These are phyloP conservation scores for Trachelus tabidus DNA, from an alignment of 2,888 invertebrate genomes.

Conservation along the genomic window DNA sequence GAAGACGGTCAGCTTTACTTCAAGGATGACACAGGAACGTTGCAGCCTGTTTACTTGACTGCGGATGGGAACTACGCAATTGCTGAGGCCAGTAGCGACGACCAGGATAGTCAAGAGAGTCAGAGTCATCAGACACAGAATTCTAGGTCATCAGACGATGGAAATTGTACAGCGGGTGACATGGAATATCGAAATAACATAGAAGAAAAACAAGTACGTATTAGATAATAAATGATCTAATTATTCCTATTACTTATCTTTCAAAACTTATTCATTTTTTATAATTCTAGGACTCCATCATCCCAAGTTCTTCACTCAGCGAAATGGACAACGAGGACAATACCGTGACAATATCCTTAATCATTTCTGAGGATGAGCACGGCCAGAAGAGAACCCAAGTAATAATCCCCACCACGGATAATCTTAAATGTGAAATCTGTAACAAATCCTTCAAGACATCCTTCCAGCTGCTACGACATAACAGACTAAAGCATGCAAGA, in stretches of 20 bases:
- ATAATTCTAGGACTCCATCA: slow-evolving; percentile 33
- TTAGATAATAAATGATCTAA: not conserved
- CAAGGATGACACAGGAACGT: slow-evolving; percentile 58
- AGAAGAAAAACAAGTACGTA: not conserved
- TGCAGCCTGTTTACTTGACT: slow-evolving; percentile 61
- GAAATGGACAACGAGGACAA: slow-evolving; percentile 61
- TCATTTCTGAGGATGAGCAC: slow-evolving; percentile 65
- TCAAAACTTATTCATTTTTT: slow-evolving; percentile 5
- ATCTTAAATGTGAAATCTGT: slow-evolving; percentile 66
- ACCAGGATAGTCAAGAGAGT: slow-evolving; percentile 47
- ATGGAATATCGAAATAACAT: not conserved
- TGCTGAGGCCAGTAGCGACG: slow-evolving; percentile 53
- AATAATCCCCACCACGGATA: slow-evolving; percentile 64
- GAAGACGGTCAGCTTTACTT: slow-evolving; percentile 62
- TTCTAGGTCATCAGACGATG: slow-evolving; percentile 37
- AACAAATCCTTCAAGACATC: slow-evolving; percentile 67
- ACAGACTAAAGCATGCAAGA: slow-evolving; percentile 61
- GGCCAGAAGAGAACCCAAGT: slow-evolving; percentile 66
- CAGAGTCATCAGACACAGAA: slow-evolving; percentile 26
- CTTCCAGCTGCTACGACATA: slow-evolving; percentile 63
- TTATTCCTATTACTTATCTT: not conserved
- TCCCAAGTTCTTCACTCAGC: slow-evolving; percentile 16
- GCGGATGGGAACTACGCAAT: slow-evolving; percentile 63
- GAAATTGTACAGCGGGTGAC: slow-evolving; percentile 48
- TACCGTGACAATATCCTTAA: slow-evolving; percentile 64